Evolutionary conservation across 2,113 vertebrate genomes (phyloP), one percentile per base, ranked within the genome.

Genomic region (Pteropus alecto): DNA sequence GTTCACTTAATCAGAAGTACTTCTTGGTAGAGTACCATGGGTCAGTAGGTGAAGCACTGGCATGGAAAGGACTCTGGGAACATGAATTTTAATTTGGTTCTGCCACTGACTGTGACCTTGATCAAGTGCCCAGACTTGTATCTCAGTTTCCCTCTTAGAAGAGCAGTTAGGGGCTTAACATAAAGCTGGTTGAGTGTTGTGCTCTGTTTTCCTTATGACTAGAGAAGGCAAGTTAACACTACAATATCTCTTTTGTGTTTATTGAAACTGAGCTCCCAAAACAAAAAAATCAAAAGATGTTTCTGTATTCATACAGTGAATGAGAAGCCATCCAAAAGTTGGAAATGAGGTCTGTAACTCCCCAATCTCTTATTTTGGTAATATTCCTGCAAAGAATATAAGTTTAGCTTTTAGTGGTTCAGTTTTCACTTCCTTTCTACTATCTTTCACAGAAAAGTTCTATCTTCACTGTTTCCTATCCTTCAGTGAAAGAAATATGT

Each of bases 31-130:
- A 95, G 96, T 71, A 97, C 70, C 98, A 98, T 94, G 98, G 96
- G 97, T 97, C 97, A 97, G 93, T 97, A 97, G 97, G 97, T 97
- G 96, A 98, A 87, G 98, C 97, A 97, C 67, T 92, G 94, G 79
- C 93, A 84, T 73, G 98, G 98, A 98, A 98, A 98, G 98, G 97
- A 98, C 98, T 96, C 91, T 92, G 95, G 84, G 96, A 95, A 96
- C 97, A 98, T 97, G 98, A 98, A 98, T 98, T 98, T 97, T 98
- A 98, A 98, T 98, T 97, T 87, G 90, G 79, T 92, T 97, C 93
- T 95, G 95, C 94, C 70, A 82, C 96, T 95, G 89, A 93, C 94
- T 95, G 58, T 5, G 95, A 98, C 98, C 98, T 98, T 98, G 95
- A 96, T 96, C 97, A 90, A 94, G 92, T 87, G 86, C 56, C 43